Conservation (phyloP, 1,140 invertebrate genomes). For the Lepidurus arcticus region DNA sequence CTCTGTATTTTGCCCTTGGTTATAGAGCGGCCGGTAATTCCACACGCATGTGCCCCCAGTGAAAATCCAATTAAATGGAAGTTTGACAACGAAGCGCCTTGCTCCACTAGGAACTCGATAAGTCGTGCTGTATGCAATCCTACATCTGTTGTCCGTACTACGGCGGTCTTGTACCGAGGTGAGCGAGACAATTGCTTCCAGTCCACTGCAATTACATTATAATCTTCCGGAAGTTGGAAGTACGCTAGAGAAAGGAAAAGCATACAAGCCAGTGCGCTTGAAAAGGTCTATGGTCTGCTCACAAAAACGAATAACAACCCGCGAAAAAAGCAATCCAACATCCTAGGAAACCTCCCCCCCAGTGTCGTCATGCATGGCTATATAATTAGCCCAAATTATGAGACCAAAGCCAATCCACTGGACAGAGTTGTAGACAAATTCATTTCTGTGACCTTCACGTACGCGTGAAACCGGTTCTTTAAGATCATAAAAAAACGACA, state of each 20-base stretch:
- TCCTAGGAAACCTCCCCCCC: no score
- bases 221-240: conserved; percentile 29
- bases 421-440: not conserved
- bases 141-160: conserved; percentile 28
- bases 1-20: conserved; percentile 28
- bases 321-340: no score
- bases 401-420: not conserved
- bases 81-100: conserved; percentile 30
- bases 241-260: conserved; percentile 31
- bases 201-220: conserved; percentile 36
- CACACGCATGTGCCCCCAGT: conserved; percentile 36
- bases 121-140: conserved; percentile 31
- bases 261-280: not conserved
- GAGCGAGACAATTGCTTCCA: conserved; percentile 34
- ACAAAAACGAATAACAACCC: no score
- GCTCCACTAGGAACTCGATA: conserved; percentile 34
- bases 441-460: not conserved
- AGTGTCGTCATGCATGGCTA: no score
- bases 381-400: not conserved
- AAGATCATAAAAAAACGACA: not conserved
- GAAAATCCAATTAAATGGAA: conserved; percentile 36
- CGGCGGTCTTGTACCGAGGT: conserved; percentile 34
- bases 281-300: not conserved
- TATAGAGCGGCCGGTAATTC: conserved; percentile 27
- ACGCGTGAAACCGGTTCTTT: not conserved